A percentile compares a stretch with the other conserved stretches of the same genome.
phyloP scores from a whole-genome alignment of 1,140 invertebrate species.

The Oncopodura yosiiana region DNA sequence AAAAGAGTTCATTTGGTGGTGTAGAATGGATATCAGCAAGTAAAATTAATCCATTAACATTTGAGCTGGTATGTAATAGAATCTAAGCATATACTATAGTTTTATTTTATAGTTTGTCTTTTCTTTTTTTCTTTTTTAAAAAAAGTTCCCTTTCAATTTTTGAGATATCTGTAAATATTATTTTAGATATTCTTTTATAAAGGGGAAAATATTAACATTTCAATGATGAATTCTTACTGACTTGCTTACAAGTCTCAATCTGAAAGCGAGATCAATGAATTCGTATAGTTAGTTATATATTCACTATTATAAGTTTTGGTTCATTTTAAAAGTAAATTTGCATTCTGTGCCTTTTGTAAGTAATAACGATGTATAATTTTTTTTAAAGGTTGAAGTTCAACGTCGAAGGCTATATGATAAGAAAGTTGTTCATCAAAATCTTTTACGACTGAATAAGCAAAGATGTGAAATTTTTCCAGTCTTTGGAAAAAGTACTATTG shows the following conservation, averaged over 20 bases:
- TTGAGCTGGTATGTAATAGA: too few relatives aligned
- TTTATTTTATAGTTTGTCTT: too few relatives aligned
- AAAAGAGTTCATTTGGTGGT: too few relatives aligned
- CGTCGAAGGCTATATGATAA: constrained; percentile 9
- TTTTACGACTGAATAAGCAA: constrained; percentile 12
- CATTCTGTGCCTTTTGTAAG: background rate
- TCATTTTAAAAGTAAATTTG: too few relatives aligned
- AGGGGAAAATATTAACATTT: constrained; percentile 26
- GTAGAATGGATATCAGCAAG: too few relatives aligned
- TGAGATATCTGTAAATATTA: background rate
- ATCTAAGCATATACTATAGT: too few relatives aligned
- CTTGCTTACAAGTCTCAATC: constrained; percentile 2
- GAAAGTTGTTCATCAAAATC: constrained; percentile 6
- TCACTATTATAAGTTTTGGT: too few relatives aligned
- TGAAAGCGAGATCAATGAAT: constrained; percentile 5
- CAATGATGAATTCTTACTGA: constrained; percentile 11
- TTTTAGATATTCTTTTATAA: background rate
- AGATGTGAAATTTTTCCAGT: constrained; percentile 17
- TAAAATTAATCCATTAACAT: too few relatives aligned
- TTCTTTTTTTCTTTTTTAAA: too few relatives aligned
- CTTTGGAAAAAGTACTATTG: constrained; percentile 5
- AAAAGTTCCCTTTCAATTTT: too few relatives aligned
- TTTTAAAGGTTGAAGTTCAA: constrained; percentile 18
- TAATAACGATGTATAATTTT: too few relatives aligned
- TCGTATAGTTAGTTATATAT: background rate